Percentiles rank a stretch among this genome's conserved stretches.
Conservation (phyloP, 2,888 invertebrate genomes). For the Protula sp. region DNA sequence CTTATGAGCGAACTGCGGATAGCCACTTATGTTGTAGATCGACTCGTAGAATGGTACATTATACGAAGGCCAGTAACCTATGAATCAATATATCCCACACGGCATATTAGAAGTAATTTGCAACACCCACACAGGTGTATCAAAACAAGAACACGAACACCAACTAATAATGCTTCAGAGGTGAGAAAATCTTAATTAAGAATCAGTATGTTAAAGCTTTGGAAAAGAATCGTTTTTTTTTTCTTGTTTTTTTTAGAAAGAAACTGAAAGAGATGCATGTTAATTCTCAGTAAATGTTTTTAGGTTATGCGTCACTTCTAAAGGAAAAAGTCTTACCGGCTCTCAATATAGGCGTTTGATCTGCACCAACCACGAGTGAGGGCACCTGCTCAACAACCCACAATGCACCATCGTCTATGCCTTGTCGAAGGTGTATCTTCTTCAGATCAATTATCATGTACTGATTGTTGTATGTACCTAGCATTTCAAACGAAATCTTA, state of each 20-base stretch:
- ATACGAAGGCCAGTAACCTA: slow-evolving; percentile 51
- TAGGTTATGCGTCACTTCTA: too few species aligned
- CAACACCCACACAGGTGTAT: too few species aligned
- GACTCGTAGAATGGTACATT: slow-evolving; percentile 50
- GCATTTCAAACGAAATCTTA: too few species aligned
- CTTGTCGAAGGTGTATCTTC: slow-evolving; percentile 29
- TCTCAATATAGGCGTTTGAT: slow-evolving; percentile 40
- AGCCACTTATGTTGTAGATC: slow-evolving; percentile 48
- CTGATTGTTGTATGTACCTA: slow-evolving; percentile 54
- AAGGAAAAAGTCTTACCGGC: slow-evolving; percentile 28
- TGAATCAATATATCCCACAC: too few species aligned
- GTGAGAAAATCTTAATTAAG: too few species aligned
- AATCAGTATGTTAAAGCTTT: background rate
- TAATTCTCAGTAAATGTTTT: too few species aligned
- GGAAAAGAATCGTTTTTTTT: background rate
- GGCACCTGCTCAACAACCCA: slow-evolving; percentile 52
- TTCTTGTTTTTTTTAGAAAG: background rate
- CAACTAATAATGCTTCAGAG: background rate
- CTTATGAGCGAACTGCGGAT: slow-evolving; percentile 35
- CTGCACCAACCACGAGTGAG: slow-evolving; percentile 37
- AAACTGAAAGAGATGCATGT: background rate
- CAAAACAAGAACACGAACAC: background rate
- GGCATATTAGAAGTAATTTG: too few species aligned
- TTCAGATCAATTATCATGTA: slow-evolving; percentile 52
- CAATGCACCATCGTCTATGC: slow-evolving; percentile 38